These are phyloP conservation scores for Anagrus nilaparvatae DNA, from an alignment of 1,140 invertebrate species.

Conservation along the genomic window DNA sequence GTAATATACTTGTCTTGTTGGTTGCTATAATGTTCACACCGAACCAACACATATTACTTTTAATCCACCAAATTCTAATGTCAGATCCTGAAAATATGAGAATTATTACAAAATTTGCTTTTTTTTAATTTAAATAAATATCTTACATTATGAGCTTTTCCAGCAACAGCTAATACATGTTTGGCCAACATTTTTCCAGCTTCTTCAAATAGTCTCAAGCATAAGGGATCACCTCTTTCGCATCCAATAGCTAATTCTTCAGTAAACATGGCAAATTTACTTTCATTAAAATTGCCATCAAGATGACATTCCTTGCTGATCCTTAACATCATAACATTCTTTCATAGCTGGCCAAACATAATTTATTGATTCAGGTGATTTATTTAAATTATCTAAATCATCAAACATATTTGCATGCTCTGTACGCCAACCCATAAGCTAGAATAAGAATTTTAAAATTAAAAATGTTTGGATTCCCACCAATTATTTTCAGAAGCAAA, in stretches of 20 bases:
- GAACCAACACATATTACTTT: slow-evolving; percentile 89
- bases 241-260: slow-evolving; percentile 61
- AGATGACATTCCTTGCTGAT: slow-evolving; percentile 57
- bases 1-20: too few species aligned
- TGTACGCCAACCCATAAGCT: slow-evolving; percentile 81
- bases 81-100: slow-evolving; percentile 37
- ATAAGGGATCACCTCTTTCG: slow-evolving; percentile 59
- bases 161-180: slow-evolving; percentile 59
- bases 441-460: neutral
- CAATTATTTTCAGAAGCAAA: slow-evolving; percentile 97
- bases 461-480: slow-evolving; percentile 99
- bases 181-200: slow-evolving; percentile 67
- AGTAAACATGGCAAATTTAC: slow-evolving; percentile 67
- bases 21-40: slow-evolving; percentile 92
- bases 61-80: slow-evolving; percentile 50
- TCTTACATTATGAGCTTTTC: slow-evolving; percentile 54
- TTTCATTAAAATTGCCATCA: slow-evolving; percentile 78
- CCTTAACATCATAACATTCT: slow-evolving; percentile 68
- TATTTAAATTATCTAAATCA: slow-evolving; percentile 69
- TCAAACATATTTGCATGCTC: slow-evolving; percentile 82
- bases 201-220: slow-evolving; percentile 60
- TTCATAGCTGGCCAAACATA: slow-evolving; percentile 64
- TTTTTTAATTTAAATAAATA: too few species aligned
- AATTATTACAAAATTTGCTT: neutral
- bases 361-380: slow-evolving; percentile 53